These are phyloP conservation scores for Halictus rubicundus DNA, from an alignment of 1,140 invertebrate genomes.

Conservation along the genomic window DNA sequence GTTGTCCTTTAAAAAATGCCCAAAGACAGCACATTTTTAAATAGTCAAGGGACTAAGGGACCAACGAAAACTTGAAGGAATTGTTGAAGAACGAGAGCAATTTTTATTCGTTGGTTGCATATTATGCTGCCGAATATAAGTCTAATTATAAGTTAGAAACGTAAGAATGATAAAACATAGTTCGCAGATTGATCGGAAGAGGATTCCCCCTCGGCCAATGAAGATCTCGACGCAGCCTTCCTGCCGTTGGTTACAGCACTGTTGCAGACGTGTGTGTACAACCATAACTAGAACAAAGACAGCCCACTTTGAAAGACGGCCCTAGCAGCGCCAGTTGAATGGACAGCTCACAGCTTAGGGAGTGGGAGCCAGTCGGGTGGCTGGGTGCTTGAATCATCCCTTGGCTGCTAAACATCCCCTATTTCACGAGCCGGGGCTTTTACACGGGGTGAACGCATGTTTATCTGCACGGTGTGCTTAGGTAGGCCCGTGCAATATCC, in stretches of 20 bases:
- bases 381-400: slow-evolving; percentile 59
- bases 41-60: too few relatives aligned
- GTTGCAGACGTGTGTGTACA: neutral
- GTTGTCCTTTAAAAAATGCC: too few relatives aligned
- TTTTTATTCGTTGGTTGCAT: too few relatives aligned
- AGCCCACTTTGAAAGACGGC: slow-evolving; percentile 39
- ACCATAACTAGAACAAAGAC: slow-evolving; percentile 42
- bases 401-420: slow-evolving; percentile 56
- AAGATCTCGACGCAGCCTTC: slow-evolving; percentile 18
- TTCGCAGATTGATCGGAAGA: neutral
- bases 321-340: slow-evolving; percentile 48
- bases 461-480: slow-evolving; percentile 48
- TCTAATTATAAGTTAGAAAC: too few relatives aligned
- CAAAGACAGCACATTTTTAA: too few relatives aligned
- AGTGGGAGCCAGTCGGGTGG: slow-evolving; percentile 46
- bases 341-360: slow-evolving; percentile 53
- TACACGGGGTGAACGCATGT: slow-evolving; percentile 46
- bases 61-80: too few relatives aligned
- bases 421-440: slow-evolving; percentile 35
- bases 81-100: too few relatives aligned
- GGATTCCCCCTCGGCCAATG: neutral
- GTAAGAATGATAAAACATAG: neutral
- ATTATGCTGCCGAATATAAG: too few relatives aligned
- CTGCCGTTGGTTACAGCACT: slow-evolving; percentile 11
- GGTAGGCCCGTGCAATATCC: slow-evolving; percentile 36